A percentile compares a stretch with the other conserved stretches of the same genome.
Evolutionary conservation across 1,140 invertebrate species (phyloP).

Genomic region (Macrobrachium rosenbergii): DNA sequence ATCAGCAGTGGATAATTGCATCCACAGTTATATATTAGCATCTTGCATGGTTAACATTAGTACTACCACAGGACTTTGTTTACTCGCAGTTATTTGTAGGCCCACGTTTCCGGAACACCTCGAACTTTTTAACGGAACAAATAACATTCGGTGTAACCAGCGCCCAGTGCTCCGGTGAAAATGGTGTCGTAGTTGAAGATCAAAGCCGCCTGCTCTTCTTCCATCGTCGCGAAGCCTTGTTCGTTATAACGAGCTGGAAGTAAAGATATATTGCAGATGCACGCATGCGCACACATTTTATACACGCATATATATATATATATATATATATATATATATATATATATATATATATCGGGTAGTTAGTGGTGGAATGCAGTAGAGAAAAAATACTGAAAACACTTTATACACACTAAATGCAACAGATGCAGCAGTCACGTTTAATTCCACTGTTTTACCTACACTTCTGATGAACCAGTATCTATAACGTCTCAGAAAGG

Average conservation of each 20-base stretch:
- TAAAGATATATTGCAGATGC: neutral
- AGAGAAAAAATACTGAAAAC: neutral
- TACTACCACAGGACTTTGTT: no score
- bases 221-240: conserved; percentile 67
- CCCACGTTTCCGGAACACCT: no score
- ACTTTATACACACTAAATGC: neutral
- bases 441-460: no score
- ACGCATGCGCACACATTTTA: neutral
- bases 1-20: no score
- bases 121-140: conserved; percentile 64
- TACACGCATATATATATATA: neutral
- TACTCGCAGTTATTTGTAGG: no score
- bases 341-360: neutral
- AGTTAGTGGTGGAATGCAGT: neutral
- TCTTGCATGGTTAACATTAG: no score
- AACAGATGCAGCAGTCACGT: neutral
- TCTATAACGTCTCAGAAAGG: no score
- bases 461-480: no score
- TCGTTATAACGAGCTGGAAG: conserved; percentile 68
- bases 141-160: conserved; percentile 67
- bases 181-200: conserved; percentile 69
- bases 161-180: conserved; percentile 65
- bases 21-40: no score
- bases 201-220: conserved; percentile 67
- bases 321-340: neutral